Conservation (phyloP, 2,113 vertebrate genomes). For the Trichechus manatus region DNA sequence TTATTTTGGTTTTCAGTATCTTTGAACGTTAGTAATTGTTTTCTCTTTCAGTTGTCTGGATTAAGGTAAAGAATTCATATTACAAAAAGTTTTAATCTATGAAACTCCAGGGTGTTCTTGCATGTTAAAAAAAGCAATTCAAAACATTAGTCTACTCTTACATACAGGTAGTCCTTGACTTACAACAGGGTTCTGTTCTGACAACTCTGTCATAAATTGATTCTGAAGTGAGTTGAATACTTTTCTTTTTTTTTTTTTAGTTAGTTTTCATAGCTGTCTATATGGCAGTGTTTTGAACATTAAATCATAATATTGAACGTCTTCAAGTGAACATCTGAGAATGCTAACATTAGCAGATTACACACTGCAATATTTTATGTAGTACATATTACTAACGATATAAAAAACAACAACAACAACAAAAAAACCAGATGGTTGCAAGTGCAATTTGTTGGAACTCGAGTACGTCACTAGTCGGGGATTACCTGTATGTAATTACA, state of each 20-base stretch:
- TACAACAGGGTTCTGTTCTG: too few species aligned
- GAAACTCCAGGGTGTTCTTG: not conserved
- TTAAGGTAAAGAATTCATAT: not conserved
- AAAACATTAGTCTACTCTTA: not conserved
- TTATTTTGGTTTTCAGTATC: conserved; percentile 57
- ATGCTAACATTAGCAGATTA: not conserved
- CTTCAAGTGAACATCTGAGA: not conserved
- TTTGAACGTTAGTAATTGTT: conserved; percentile 23
- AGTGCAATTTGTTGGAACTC: not conserved
- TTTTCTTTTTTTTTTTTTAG: too few species aligned
- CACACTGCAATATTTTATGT: not conserved
- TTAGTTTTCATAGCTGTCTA: too few species aligned
- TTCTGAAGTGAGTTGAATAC: too few species aligned
- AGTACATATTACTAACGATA: not conserved
- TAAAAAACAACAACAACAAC: not conserved
- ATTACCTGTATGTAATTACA: not conserved
- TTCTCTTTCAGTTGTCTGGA: conserved; percentile 24
- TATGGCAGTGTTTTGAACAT: too few species aligned
- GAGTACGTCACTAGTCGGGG: not conserved
- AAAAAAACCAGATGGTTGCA: not conserved
- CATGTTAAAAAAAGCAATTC: not conserved
- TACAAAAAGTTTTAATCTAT: not conserved
- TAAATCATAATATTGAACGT: too few species aligned
- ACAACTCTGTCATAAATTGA: too few species aligned
- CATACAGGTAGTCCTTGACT: not conserved